Conservation (phyloP, 2,797 vertebrate species). For the Varecia variegata region DNA sequence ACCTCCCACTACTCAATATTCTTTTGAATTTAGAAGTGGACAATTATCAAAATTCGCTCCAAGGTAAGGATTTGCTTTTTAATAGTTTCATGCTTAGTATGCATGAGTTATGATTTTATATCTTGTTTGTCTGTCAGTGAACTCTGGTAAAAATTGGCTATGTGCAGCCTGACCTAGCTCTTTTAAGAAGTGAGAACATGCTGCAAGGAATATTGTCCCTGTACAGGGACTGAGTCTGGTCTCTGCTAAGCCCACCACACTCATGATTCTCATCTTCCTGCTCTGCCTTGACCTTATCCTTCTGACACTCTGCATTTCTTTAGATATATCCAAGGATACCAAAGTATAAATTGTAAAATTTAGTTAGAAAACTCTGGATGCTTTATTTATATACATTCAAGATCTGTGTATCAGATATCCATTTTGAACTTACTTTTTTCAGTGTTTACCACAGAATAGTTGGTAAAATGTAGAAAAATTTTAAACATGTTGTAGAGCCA, state of each 20-base stretch:
- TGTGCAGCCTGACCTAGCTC: not conserved
- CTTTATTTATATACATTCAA: not conserved
- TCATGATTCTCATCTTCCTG: not conserved
- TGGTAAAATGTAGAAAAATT: not conserved
- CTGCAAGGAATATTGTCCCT: not conserved
- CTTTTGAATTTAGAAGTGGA: not conserved
- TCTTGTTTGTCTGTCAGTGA: not conserved
- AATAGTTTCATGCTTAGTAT: not conserved
- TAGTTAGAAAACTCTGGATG: not conserved
- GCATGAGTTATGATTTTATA: not conserved
- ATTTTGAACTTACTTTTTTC: not conserved
- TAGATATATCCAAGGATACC: not conserved
- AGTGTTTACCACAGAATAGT: not conserved
- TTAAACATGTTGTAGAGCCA: not conserved
- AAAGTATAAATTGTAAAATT: not conserved
- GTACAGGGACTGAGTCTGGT: accelerated
- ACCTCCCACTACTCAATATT: not conserved
- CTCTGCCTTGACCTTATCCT: not conserved
- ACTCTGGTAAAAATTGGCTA: not conserved
- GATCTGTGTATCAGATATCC: not conserved
- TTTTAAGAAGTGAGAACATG: not conserved
- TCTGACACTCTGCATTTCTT: not conserved
- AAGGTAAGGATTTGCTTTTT: not conserved
- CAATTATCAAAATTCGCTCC: not conserved
- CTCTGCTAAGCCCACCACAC: not conserved